These are phyloP conservation scores for Eugnorisma glareosa DNA, from an alignment of 2,888 invertebrate genomes.

Conservation along the genomic window DNA sequence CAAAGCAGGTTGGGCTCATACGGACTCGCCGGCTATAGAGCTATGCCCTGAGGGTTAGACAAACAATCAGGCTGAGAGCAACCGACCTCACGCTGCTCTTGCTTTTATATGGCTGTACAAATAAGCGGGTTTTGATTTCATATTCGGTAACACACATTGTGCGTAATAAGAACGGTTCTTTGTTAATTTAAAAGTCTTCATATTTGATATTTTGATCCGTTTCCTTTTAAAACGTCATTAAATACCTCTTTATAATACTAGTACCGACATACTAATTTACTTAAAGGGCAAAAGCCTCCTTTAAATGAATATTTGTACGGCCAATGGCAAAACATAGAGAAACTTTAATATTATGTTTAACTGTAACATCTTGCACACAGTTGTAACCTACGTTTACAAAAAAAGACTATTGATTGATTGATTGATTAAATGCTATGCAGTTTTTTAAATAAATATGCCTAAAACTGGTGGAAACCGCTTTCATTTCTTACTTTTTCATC, in stretches of 20 bases:
- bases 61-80: conserved; percentile 62
- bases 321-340: no score
- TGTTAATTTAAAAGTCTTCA: background rate
- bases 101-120: conserved; percentile 36
- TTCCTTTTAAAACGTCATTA: background rate
- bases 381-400: no score
- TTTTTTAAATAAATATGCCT: no score
- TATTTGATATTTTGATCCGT: background rate
- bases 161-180: background rate
- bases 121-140: conserved; percentile 46
- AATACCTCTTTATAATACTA: no score
- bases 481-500: background rate
- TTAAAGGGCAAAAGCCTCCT: no score
- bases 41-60: conserved; percentile 36
- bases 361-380: no score
- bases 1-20: conserved; percentile 14
- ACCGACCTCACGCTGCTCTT: conserved; percentile 20
- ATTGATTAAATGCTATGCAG: no score
- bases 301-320: no score
- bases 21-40: conserved; percentile 11
- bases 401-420: no score
- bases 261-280: no score
- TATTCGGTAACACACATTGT: conserved; percentile 20
- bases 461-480: no score
- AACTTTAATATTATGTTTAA: no score